Conservation (phyloP, 2,888 invertebrate genomes). For the Eilema depressum region DNA sequence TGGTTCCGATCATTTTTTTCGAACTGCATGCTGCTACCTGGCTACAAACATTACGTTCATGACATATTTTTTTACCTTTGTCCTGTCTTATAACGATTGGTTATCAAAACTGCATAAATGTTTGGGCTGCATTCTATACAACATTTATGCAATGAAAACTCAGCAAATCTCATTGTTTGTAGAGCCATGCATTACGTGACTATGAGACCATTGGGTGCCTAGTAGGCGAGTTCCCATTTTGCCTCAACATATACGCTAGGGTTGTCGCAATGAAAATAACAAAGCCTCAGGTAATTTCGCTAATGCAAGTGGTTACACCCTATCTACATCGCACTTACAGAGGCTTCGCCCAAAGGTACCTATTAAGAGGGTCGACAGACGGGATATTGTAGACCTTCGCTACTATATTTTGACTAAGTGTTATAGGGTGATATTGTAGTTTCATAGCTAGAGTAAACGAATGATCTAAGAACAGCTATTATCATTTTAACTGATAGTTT, state of each 20-base stretch:
- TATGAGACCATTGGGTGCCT: constrained; percentile 33
- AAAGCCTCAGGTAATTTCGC: constrained; percentile 85
- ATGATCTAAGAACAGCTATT: constrained; percentile 50
- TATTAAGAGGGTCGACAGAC: constrained; percentile 80
- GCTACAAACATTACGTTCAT: too few species aligned
- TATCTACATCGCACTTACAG: constrained; percentile 83
- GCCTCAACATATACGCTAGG: constrained; percentile 62
- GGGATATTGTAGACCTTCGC: constrained; percentile 73
- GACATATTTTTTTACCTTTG: neutral
- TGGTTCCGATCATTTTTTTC: too few species aligned
- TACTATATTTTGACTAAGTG: constrained; percentile 77
- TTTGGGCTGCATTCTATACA: constrained; percentile 9
- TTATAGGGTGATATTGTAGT: constrained; percentile 63
- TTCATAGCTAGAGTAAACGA: constrained; percentile 55
- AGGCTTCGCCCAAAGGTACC: constrained; percentile 73
- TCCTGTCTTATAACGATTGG: constrained; percentile 6
- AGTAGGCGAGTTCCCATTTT: constrained; percentile 55
- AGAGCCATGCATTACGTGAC: constrained; percentile 43
- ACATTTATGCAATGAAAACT: constrained; percentile 33
- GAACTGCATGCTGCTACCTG: too few species aligned
- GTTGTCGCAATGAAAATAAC: constrained; percentile 85
- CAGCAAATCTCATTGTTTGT: constrained; percentile 24
- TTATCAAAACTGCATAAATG: constrained; percentile 19
- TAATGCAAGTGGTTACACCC: constrained; percentile 86
- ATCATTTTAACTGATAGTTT: constrained; percentile 19